Conservation (phyloP, 2,888 invertebrate species). For the Ennomos erosarius region DNA sequence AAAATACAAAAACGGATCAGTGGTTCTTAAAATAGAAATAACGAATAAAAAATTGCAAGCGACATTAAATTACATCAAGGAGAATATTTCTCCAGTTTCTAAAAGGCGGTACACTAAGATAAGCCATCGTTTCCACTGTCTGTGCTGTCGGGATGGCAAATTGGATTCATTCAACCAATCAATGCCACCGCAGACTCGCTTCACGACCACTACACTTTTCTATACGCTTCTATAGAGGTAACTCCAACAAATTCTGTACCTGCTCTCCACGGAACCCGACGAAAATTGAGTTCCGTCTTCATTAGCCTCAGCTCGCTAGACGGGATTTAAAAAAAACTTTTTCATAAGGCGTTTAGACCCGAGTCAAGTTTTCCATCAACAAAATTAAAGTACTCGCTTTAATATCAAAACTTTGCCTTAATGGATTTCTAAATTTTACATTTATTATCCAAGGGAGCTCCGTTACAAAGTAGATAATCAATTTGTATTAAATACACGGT, state of each 20-base stretch:
- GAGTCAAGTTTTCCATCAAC: constrained; percentile 80
- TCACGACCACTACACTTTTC: constrained; percentile 43
- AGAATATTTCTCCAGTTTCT: constrained; percentile 27
- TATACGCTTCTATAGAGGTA: constrained; percentile 37
- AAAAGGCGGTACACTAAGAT: constrained; percentile 35
- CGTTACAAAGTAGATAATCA: constrained; percentile 43
- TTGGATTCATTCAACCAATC: constrained; percentile 67
- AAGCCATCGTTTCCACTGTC: constrained; percentile 48
- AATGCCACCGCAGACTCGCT: constrained; percentile 50
- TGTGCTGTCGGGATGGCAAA: constrained; percentile 51
- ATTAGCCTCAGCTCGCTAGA: constrained; percentile 68
- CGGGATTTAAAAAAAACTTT: constrained; percentile 67
- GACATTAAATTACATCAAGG: constrained; percentile 3
- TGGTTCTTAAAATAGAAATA: too few relatives aligned
- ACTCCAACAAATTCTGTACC: constrained; percentile 39
- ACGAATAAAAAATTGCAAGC: too few relatives aligned
- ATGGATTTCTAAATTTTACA: constrained; percentile 81
- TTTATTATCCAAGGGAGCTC: constrained; percentile 59
- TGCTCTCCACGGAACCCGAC: constrained; percentile 47
- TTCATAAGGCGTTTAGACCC: constrained; percentile 71
- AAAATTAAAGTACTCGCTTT: constrained; percentile 78
- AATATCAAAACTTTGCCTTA: constrained; percentile 78
- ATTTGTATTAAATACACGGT: constrained; percentile 43
- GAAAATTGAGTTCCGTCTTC: constrained; percentile 76
- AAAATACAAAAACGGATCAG: too few relatives aligned